These are phyloP conservation scores for Ceramica pisi DNA, from an alignment of 2,888 invertebrate species.

Conservation along the genomic window DNA sequence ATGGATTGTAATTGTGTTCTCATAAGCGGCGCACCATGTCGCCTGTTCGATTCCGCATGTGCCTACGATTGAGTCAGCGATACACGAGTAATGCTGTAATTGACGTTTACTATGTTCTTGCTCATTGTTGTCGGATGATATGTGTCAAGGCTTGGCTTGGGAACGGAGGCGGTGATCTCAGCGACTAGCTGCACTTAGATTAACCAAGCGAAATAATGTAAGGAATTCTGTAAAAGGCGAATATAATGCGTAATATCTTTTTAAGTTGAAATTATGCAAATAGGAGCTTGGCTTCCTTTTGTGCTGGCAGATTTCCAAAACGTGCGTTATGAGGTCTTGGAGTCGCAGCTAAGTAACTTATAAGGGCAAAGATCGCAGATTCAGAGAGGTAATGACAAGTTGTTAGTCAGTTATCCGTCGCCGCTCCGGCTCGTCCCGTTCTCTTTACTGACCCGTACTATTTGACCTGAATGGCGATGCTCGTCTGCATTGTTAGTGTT, in stretches of 20 bases:
- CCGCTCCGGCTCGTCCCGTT: slow-evolving; percentile 3
- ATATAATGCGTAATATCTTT: slow-evolving; percentile 47
- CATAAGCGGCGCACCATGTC: slow-evolving; percentile 83
- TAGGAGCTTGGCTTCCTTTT: slow-evolving; percentile 29
- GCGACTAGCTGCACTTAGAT: slow-evolving; percentile 45
- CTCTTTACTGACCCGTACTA: slow-evolving; percentile 32
- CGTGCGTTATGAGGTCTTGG: slow-evolving; percentile 23
- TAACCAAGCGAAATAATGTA: slow-evolving; percentile 53
- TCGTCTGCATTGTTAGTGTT: slow-evolving; percentile 9
- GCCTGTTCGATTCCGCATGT: slow-evolving; percentile 76
- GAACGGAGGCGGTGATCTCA: slow-evolving; percentile 61
- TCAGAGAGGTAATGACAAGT: slow-evolving; percentile 33
- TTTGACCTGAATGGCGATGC: slow-evolving; percentile 23
- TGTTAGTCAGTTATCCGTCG: slow-evolving; percentile 18
- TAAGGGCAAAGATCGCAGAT: slow-evolving; percentile 47
- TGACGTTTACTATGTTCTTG: slow-evolving; percentile 80
- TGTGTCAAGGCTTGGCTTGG: slow-evolving; percentile 64
- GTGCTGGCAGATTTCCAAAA: slow-evolving; percentile 27
- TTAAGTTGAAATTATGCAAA: slow-evolving; percentile 45
- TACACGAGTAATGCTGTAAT: slow-evolving; percentile 82
- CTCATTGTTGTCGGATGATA: slow-evolving; percentile 73
- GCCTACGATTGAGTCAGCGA: slow-evolving; percentile 85
- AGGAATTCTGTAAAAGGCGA: slow-evolving; percentile 49
- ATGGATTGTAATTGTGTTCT: slow-evolving; percentile 89
- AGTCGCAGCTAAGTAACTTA: slow-evolving; percentile 18